Evolutionary conservation across 1,140 invertebrate species (phyloP), one percentile per base, ranked within the genome.

Genomic region (Saccostrea glomerata): DNA sequence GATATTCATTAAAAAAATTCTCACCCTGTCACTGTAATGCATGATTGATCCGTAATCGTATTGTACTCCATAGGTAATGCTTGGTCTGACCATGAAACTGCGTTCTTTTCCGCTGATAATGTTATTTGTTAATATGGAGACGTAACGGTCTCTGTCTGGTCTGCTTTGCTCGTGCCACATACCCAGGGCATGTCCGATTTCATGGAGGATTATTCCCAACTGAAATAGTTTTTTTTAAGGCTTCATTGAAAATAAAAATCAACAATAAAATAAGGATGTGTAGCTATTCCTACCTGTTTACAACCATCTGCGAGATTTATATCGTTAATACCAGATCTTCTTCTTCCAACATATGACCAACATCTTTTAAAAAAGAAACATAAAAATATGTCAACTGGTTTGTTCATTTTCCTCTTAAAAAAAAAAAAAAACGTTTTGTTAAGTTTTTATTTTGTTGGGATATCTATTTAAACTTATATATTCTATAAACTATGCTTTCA

Each of bases 41-140:
- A 95, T 95, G 85, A 96, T 93, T 13, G 94, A 95, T 11, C 91
- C 90, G 87, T 94, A 95, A 90, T 96, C 95, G 87, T 95, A 93
- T 58, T 88, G 85, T 25, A 89, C 87, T 13, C 89, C 87, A 87
- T 30, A 90, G 86, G 66, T 92, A 63, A 54, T 87, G 63, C 36
- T 88, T 54, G 77, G 40, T 54, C 36, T 82, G 56, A 87, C 89
- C 23, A 85, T 36, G 66, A 91, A 92, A 56, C 90, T 91, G 25
- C 86, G 60, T 87, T 88, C 84, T 40, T 70, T 70, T 86, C 60
- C 60, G 20, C 15, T 40, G 0, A 73, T 30, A 47, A 95, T 93
- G 84, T 95, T 94, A 23, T 93, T 85, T 90, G 88, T 92, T 36
- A 92, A 56, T 36, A 95, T 92, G 2, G 82, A 86, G 7, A 95